Conservation (phyloP, 1,140 invertebrate species). For the Drosophila saltans region DNA sequence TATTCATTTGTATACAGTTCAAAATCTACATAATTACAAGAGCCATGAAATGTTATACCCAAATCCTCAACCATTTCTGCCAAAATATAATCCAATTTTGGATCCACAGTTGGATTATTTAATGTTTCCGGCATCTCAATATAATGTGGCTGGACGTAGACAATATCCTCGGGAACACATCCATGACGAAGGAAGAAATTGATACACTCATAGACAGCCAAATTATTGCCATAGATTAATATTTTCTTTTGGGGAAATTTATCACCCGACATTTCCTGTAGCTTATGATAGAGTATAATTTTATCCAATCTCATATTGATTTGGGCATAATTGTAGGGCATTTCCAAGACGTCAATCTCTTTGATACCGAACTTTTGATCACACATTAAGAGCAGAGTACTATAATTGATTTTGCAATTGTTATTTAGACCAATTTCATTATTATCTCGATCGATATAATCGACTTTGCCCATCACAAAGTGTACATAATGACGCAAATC, state of each 20-base stretch:
- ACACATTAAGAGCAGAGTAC: conserved; percentile 51
- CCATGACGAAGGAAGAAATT: conserved; percentile 55
- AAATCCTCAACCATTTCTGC: conserved; percentile 48
- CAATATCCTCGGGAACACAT: conserved; percentile 17
- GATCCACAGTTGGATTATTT: conserved; percentile 39
- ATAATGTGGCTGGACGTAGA: conserved; percentile 44
- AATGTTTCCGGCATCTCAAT: background rate
- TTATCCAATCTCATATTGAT: conserved; percentile 57
- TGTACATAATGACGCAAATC: conserved; percentile 61
- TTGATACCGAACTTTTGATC: conserved; percentile 33
- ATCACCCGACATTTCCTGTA: conserved; percentile 21
- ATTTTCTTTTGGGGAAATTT: background rate
- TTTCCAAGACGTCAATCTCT: background rate
- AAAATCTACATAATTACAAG: conserved; percentile 10
- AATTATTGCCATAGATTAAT: conserved; percentile 43
- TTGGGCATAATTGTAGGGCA: conserved; percentile 44
- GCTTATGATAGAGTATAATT: conserved; percentile 62
- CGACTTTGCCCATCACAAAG: conserved; percentile 44
- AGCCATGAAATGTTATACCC: conserved; percentile 34
- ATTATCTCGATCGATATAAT: conserved; percentile 41
- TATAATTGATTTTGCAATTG: conserved; percentile 50
- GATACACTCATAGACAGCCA: conserved; percentile 54
- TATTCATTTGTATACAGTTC: background rate
- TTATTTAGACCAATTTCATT: conserved; percentile 29
- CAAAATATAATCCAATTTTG: conserved; percentile 38